Conservation (phyloP, 2,888 invertebrate genomes). For the Drosophila austrosaltans region DNA sequence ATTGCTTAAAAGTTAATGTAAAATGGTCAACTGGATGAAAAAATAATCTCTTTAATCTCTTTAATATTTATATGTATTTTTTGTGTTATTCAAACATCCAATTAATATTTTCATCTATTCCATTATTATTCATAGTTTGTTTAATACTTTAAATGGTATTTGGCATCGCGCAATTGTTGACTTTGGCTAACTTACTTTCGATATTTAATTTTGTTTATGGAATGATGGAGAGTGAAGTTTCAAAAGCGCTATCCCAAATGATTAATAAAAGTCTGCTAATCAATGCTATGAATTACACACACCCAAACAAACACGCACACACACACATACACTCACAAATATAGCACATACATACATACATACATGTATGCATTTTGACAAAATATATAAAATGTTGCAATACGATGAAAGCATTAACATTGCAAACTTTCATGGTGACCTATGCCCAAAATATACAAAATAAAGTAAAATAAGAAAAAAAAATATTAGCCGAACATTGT, state of each 20-base stretch:
- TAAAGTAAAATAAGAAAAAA: not conserved
- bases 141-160: not conserved
- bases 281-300: slow-evolving; percentile 40
- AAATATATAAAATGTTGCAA: slow-evolving; percentile 43
- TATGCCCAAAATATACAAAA: slow-evolving; percentile 30
- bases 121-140: too few species aligned
- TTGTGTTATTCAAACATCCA: not conserved
- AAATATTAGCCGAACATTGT: not conserved
- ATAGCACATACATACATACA: slow-evolving; percentile 3
- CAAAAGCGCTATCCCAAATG: slow-evolving; percentile 51
- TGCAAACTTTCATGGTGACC: slow-evolving; percentile 33
- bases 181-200: slow-evolving; percentile 7
- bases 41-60: too few species aligned
- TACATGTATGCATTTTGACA: slow-evolving; percentile 12
- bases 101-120: not conserved
- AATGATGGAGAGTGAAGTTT: slow-evolving; percentile 27
- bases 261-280: slow-evolving; percentile 75
- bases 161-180: not conserved
- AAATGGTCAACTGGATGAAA: too few species aligned
- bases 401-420: slow-evolving; percentile 47
- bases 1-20: too few species aligned
- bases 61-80: too few species aligned
- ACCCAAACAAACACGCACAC: slow-evolving; percentile 10
- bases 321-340: not conserved
- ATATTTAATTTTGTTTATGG: slow-evolving; percentile 24